Base-by-base conservation (phyloP, 1,140 invertebrate species). In the Papilio glaucus region DNA sequence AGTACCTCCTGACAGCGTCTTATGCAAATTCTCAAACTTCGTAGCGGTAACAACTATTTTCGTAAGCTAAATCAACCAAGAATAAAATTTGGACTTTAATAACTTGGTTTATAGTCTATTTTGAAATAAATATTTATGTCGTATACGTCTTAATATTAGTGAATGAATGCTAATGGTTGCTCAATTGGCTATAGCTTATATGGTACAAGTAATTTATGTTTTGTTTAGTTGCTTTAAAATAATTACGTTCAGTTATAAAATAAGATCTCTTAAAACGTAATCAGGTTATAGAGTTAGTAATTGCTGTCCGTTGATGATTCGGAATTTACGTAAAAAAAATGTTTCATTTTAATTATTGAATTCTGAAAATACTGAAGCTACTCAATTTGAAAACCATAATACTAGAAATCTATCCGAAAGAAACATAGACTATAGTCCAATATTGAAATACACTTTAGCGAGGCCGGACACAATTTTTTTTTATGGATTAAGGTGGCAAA, bases 21-120 rank as follows among this genome's bases (percentile, higher is more conserved):
- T 92, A 92, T 92, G 90, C 85, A 92, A 91, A 92, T 92, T 91
- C 85, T 75, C 81, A 87, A 92, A 89, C 81, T 87, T 85, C 79
- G 70, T 74, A 76, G 76, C 69, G 60, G 60, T 67, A 71, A 72
- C 69, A 69, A 85, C 70, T 73, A 49, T 71, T 73, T 75, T 73
- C 68, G 71, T 71, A 82, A 84, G 68, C 73, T 75, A 75, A n/a
- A 61, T 53, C 6, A 1, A 9, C 10, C 0, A 8, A 12, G 37
- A 75, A 26, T 18, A 1, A 5, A 82, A 75, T 72, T 61, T 82
- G 2, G 67, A 73, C 67, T 29, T 63, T 83, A 76, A 72, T n/a
- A 0, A 0, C 15, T 37, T 6, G 0, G 0, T 0, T 21, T 76
- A 78, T 61, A 70, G 70, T 72, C 63, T 4, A 62, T 9, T 73